phyloP scores from a whole-genome alignment of 2,113 vertebrate species.

The Verasper variegatus region DNA sequence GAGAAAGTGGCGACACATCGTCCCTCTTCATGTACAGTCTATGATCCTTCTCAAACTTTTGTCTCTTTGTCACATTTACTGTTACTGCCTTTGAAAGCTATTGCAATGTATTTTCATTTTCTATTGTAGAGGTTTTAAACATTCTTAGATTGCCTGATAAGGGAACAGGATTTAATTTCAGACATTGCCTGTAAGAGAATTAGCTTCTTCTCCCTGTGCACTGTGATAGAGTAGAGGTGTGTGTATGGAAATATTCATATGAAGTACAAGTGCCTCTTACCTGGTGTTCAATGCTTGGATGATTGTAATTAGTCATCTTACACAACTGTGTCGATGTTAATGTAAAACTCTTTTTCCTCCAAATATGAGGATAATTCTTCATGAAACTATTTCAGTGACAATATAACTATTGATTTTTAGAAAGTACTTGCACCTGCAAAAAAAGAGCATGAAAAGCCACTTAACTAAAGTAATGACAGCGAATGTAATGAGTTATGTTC shows the following conservation, averaged over 20 bases:
- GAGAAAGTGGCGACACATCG: too few relatives aligned
- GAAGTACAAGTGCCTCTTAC: not conserved
- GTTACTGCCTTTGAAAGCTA: too few relatives aligned
- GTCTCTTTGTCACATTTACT: too few relatives aligned
- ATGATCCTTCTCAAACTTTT: too few relatives aligned
- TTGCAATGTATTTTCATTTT: not conserved
- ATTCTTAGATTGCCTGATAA: too few relatives aligned
- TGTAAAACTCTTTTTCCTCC: conserved; percentile 1
- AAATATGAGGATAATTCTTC: conserved; percentile 18
- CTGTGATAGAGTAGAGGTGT: not conserved
- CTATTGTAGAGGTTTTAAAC: not conserved
- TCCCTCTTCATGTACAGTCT: too few relatives aligned
- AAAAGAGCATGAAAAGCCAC: not conserved
- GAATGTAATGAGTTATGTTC: conserved; percentile 29
- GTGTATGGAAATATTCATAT: not conserved
- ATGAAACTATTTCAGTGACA: conserved; percentile 16
- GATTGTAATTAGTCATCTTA: not conserved
- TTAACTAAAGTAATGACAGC: conserved; percentile 30
- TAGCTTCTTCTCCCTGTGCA: not conserved
- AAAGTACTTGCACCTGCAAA: conserved; percentile 24
- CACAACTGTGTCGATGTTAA: not conserved
- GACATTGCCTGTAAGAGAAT: not conserved
- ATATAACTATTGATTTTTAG: conserved; percentile 25
- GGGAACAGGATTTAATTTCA: too few relatives aligned
- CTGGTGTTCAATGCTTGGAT: not conserved